Evolutionary conservation across 1,140 invertebrate species (phyloP).

Genomic region (Drosophila repletoides): DNA sequence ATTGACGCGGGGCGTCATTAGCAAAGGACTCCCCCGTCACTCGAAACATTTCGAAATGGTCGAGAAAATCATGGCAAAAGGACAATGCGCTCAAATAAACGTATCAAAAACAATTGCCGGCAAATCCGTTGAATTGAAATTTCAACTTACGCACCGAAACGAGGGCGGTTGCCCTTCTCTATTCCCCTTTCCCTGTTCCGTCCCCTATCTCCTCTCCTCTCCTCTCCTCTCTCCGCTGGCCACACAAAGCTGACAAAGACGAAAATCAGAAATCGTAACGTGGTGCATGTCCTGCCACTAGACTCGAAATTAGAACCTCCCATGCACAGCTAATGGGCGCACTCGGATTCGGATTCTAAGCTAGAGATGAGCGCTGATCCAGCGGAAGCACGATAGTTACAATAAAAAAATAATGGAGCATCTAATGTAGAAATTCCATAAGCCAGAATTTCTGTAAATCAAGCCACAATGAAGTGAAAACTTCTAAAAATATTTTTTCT

Average conservation of each 20-base stretch:
- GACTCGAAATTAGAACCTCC: slow-evolving; percentile 78
- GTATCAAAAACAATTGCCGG: slow-evolving; percentile 75
- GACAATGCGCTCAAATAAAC: slow-evolving; percentile 51
- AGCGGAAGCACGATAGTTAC: no score
- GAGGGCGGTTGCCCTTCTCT: slow-evolving; percentile 23
- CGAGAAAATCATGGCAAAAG: slow-evolving; percentile 28
- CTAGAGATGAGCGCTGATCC: no score
- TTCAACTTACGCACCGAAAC: slow-evolving; percentile 64
- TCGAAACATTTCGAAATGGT: neutral
- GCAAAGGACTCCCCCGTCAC: neutral
- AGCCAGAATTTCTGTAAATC: no score
- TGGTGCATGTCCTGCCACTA: slow-evolving; percentile 53
- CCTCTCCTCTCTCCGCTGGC: slow-evolving; percentile 28
- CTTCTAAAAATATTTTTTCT: no score
- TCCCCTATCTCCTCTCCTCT: neutral
- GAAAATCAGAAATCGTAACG: slow-evolving; percentile 72
- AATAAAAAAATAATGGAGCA: no score
- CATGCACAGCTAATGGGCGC: slow-evolving; percentile 73
- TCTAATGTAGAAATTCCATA: no score
- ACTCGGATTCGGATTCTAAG: no score
- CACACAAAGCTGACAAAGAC: slow-evolving; percentile 71
- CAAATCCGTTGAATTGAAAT: slow-evolving; percentile 80
- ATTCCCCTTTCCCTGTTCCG: neutral
- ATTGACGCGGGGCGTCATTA: slow-evolving; percentile 44
- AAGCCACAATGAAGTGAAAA: no score